Evolutionary conservation across 2,888 invertebrate genomes (phyloP).

Genomic region (Athalia rosae): DNA sequence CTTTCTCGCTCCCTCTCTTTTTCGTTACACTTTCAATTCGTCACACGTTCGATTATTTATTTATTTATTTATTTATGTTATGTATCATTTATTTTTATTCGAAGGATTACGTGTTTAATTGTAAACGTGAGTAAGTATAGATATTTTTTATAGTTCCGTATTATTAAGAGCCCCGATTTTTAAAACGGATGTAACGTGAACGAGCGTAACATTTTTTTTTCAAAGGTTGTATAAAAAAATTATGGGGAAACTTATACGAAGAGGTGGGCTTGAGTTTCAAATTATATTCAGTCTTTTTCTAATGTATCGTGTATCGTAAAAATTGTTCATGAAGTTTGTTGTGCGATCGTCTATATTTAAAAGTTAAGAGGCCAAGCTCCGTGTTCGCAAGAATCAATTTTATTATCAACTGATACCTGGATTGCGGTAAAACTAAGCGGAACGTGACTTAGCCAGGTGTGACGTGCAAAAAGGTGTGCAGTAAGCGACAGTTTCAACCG

Average conservation of each 20-base stretch:
- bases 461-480: slow-evolving; percentile 34
- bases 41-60: slow-evolving; percentile 2
- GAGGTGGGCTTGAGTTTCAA: slow-evolving; percentile 22
- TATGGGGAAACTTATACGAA: slow-evolving; percentile 15
- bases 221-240: slow-evolving; percentile 22
- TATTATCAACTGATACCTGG: slow-evolving; percentile 7
- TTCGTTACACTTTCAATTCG: not conserved
- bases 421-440: slow-evolving; percentile 37
- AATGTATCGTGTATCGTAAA: not conserved
- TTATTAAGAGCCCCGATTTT: not conserved
- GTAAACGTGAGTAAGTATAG: no score
- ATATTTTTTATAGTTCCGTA: not conserved
- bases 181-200: no score
- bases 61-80: not conserved
- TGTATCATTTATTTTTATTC: no score
- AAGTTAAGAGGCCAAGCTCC: not conserved
- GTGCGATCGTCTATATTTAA: not conserved
- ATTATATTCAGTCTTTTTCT: slow-evolving; percentile 37
- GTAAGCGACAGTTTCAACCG: slow-evolving; percentile 33
- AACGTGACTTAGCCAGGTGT: slow-evolving; percentile 21
- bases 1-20: slow-evolving; percentile 48
- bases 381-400: no score
- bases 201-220: not conserved
- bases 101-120: no score
- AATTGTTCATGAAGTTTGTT: slow-evolving; percentile 18